phyloP scores from a whole-genome alignment of 1,140 invertebrate genomes.

The Drosophila lowei region DNA sequence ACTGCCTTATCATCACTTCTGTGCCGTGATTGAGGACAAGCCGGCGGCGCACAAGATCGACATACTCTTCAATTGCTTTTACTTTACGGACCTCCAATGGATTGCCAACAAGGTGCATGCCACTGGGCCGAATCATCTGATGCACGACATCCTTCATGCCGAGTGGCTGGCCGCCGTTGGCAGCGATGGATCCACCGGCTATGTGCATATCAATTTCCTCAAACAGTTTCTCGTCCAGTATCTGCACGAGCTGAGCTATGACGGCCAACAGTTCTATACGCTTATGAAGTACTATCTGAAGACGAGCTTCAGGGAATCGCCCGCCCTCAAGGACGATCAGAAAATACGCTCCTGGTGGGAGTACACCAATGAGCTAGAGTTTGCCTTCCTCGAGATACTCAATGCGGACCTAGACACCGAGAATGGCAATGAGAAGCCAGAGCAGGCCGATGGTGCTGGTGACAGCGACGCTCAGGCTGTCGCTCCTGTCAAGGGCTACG shows the following conservation, averaged over 20 bases:
- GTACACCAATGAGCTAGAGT: slow-evolving; percentile 72
- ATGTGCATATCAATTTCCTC: slow-evolving; percentile 85
- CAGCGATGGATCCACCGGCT: slow-evolving; percentile 38
- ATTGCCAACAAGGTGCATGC: slow-evolving; percentile 89
- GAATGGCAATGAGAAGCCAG: slow-evolving; percentile 23
- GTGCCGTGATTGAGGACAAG: slow-evolving; percentile 79
- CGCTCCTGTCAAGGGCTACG: slow-evolving; percentile 54
- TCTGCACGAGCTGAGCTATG: slow-evolving; percentile 88
- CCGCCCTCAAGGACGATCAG: slow-evolving; percentile 67
- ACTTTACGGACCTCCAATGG: slow-evolving; percentile 88
- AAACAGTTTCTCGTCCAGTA: slow-evolving; percentile 87
- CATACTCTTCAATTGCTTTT: slow-evolving; percentile 79
- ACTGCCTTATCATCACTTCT: slow-evolving; percentile 88
- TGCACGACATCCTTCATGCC: slow-evolving; percentile 70
- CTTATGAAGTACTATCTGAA: slow-evolving; percentile 86
- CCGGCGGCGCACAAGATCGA: slow-evolving; percentile 75
- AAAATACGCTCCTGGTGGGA: slow-evolving; percentile 73
- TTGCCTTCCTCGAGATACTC: slow-evolving; percentile 77
- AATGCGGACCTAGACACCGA: slow-evolving; percentile 63
- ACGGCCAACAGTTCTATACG: slow-evolving; percentile 90
- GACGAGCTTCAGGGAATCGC: slow-evolving; percentile 75
- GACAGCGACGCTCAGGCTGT: not conserved
- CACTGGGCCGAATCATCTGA: slow-evolving; percentile 84
- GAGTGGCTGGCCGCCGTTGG: slow-evolving; percentile 57
- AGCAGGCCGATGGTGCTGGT: not conserved